phyloP scores from a whole-genome alignment of 2,113 vertebrate species.

The Melanostigma gelatinosum region DNA sequence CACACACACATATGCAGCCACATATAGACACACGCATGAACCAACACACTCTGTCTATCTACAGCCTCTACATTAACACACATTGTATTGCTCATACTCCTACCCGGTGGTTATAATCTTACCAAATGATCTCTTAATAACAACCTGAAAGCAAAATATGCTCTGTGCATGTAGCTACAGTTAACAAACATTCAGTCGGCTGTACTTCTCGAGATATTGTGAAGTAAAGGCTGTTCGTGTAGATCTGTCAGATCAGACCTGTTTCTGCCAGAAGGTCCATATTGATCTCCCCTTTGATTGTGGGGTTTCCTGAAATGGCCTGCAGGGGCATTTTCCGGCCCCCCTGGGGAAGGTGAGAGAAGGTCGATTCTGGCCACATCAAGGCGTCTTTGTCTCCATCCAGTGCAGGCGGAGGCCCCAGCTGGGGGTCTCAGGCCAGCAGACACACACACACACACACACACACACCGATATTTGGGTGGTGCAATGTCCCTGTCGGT shows the following conservation, averaged over 20 bases:
- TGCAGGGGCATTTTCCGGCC: constrained; percentile 5
- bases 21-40: background rate
- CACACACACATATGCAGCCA: background rate
- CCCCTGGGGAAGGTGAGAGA: constrained; percentile 47
- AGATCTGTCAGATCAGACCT: background rate
- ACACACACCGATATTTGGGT: constrained; percentile 70
- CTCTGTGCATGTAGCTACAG: background rate
- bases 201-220: background rate
- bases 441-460: constrained; percentile 75
- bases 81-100: background rate
- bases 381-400: constrained; percentile 60
- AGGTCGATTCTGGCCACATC: constrained; percentile 53
- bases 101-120: background rate
- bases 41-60: background rate
- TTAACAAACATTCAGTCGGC: background rate
- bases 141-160: background rate
- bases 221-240: background rate
- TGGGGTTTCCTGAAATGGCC: constrained; percentile 4
- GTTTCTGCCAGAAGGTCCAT: constrained; percentile 36
- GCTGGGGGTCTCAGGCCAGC: constrained; percentile 67
- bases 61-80: background rate
- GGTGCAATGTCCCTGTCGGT: constrained; percentile 55
- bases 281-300: constrained; percentile 50
- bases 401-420: constrained; percentile 45
- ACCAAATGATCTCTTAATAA: background rate